A percentile compares a stretch with the other conserved stretches of the same genome.
Evolutionary conservation across 64 coral and sea anemone species (phyloP).

Genomic region (Montipora sp.): DNA sequence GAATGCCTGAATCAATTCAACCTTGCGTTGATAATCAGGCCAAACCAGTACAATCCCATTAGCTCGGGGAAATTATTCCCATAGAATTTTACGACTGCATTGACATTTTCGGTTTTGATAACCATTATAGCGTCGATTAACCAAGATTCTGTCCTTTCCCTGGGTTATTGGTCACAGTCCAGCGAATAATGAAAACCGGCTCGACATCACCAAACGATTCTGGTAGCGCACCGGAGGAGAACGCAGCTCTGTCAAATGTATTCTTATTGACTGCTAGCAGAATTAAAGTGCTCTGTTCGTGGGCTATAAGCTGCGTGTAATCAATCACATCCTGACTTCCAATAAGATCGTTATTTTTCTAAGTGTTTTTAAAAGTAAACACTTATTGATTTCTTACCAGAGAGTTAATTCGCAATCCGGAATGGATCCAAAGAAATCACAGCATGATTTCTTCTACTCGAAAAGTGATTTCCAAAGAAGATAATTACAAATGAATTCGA

Average conservation of each 20-base stretch:
- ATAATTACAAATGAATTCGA: too few species aligned
- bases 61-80: neutral
- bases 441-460: neutral
- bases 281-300: neutral
- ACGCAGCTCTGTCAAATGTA: neutral
- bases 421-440: conserved; percentile 12
- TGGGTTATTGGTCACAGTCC: neutral
- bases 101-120: neutral
- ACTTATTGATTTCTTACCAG: neutral
- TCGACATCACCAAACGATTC: neutral
- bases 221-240: neutral
- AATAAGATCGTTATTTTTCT: neutral
- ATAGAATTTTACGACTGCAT: neutral
- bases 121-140: neutral
- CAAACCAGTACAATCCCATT: neutral
- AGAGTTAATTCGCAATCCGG: conserved; percentile 16
- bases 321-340: neutral
- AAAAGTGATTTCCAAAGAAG: neutral
- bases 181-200: too few species aligned
- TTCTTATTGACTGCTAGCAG: neutral
- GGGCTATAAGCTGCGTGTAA: neutral
- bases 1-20: neutral
- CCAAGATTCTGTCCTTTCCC: neutral
- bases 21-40: neutral
- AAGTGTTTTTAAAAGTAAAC: neutral